Evolutionary conservation across 2,797 vertebrate genomes (phyloP).

Genomic region (Malacoraja senta): DNA sequence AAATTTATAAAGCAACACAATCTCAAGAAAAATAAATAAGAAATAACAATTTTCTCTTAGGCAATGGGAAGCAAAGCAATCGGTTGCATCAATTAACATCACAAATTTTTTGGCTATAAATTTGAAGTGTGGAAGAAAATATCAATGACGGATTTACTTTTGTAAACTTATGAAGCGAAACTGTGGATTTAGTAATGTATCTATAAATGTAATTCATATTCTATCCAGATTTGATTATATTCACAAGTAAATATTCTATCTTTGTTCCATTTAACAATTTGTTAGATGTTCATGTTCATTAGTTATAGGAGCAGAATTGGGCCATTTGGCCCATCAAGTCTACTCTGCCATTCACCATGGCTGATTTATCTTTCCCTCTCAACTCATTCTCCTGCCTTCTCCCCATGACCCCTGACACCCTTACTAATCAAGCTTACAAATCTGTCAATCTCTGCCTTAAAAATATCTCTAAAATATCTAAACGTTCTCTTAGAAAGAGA

Average conservation of each 20-base stretch:
- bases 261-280: neutral
- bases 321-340: no score
- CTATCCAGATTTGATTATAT: neutral
- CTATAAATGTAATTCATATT: neutral
- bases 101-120: neutral
- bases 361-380: no score
- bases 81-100: neutral
- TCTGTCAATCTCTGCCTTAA: no score
- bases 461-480: no score
- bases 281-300: neutral
- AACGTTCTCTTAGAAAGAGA: neutral
- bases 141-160: neutral
- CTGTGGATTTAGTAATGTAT: neutral
- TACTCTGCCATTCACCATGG: no score
- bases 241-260: neutral
- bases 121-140: neutral
- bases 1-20: neutral
- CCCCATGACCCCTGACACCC: no score
- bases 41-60: neutral
- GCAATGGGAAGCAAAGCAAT: neutral
- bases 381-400: no score
- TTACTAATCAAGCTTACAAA: no score
- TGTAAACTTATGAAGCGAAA: neutral
- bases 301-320: no score
- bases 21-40: neutral